These are phyloP conservation scores for Spea multiplicata DNA, from an alignment of 2,113 vertebrate species.

Conservation along the genomic window DNA sequence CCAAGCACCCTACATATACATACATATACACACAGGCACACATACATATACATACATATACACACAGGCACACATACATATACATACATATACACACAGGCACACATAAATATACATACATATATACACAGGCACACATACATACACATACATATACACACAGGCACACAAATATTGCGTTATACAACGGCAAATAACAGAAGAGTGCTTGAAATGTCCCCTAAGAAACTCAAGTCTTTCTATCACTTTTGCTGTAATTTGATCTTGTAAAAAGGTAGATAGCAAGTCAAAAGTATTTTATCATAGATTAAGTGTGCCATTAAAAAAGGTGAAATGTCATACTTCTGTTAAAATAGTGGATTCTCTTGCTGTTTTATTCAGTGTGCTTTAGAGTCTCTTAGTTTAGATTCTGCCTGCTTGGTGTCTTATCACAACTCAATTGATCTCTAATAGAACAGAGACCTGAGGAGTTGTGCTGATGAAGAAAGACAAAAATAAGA, in stretches of 20 bases:
- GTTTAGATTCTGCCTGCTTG: conserved; percentile 40
- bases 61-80: no score
- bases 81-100: no score
- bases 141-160: no score
- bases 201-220: conserved; percentile 26
- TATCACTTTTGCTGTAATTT: conserved; percentile 16
- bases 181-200: not conserved
- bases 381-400: conserved; percentile 5
- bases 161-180: no score
- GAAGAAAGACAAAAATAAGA: conserved; percentile 50
- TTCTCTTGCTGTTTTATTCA: not conserved
- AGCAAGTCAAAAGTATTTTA: conserved; percentile 27
- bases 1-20: no score
- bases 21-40: no score
- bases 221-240: not conserved
- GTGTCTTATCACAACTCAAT: conserved; percentile 47
- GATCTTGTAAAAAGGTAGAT: conserved; percentile 21
- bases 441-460: conserved; percentile 45
- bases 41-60: no score
- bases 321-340: conserved; percentile 5
- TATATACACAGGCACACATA: no score
- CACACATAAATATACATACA: no score
- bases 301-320: conserved; percentile 38
- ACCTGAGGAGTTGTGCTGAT: conserved; percentile 41
- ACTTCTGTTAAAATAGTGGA: conserved; percentile 3